Evolutionary conservation across 2,797 vertebrate genomes (phyloP), one percentile per base, ranked within the genome.

Genomic region (Spinus olivaceus): DNA sequence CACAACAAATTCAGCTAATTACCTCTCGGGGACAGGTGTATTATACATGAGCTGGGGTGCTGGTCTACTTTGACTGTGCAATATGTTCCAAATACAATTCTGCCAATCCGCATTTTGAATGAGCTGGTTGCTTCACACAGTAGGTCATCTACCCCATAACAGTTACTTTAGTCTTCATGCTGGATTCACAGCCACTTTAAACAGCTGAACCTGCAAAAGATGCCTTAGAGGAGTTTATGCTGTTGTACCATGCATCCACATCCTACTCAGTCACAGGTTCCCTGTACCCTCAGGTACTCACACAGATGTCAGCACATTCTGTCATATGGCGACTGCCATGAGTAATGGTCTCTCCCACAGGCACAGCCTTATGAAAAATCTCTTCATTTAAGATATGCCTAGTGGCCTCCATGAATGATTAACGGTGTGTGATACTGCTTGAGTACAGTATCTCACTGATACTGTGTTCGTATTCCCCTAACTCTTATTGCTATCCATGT

Each of bases 121-220:
- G 1, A 66, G 0, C 2, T 46, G 27, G 53, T 89, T 87, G 78
- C 41, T 80, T 82, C 53, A 72, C 73, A 81, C 49, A 81, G 87
- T 73, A 86, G 73, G 80, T 95, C 87, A 91, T 73, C 82, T 56
- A 66, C 59, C 70, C 87, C 46, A 4, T 39, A 86, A 74, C 51
- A 69, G 80, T 87, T 78, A 61, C 67, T 81, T 74, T 27, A 51
- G 83, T 81, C 88, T 93, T 92, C 65, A 49, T 87, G 90, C 95
- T 89, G 94, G 78, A 96, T 94, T 95, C 94, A 82, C 67, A 92
- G 83, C 53, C 92, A 72, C 60, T 94, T 94, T 74, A 69, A 92
- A 86, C 95, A 97, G 94, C 96, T 96, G 93, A 92, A 93, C 71
- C 90, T 89, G 44, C 65, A 56, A 90, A 91, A 86, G 82, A 77